Conservation (phyloP, 2,888 invertebrate genomes). For the Oegoconia quadripuncta region DNA sequence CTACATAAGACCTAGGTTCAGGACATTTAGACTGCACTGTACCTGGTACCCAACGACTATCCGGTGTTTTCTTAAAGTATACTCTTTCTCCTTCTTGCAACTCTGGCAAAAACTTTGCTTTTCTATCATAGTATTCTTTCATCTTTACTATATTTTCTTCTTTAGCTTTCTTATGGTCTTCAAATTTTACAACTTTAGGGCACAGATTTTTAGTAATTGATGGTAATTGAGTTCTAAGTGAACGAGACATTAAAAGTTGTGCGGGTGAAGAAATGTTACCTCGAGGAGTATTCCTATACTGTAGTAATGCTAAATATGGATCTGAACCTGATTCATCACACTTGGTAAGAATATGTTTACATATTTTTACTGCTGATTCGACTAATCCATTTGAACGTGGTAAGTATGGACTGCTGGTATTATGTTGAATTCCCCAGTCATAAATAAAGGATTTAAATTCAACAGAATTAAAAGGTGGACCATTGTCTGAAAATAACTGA, state of each 20-base stretch:
- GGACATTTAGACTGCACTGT: conserved; percentile 13
- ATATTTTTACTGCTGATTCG: conserved; percentile 16
- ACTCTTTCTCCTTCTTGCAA: conserved; percentile 15
- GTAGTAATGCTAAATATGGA: conserved; percentile 20
- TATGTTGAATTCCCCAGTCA: conserved; percentile 17
- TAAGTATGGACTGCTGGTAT: conserved; percentile 19
- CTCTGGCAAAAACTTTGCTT: conserved; percentile 10
- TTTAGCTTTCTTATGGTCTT: conserved; percentile 12
- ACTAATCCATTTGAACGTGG: conserved; percentile 20
- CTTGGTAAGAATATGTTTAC: conserved; percentile 17
- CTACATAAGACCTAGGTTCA: conserved; percentile 16
- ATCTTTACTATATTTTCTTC: conserved; percentile 10
- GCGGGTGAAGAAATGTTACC: conserved; percentile 22
- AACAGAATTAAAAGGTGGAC: no score
- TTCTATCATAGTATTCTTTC: conserved; percentile 15
- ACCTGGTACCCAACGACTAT: conserved; percentile 12
- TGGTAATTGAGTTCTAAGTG: conserved; percentile 20
- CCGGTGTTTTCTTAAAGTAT: conserved; percentile 16
- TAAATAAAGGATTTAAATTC: conserved; percentile 20
- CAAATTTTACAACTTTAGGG: conserved; percentile 9
- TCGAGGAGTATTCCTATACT: conserved; percentile 22
- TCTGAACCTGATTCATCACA: conserved; percentile 16
- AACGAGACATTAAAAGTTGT: conserved; percentile 21
- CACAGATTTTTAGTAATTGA: conserved; percentile 8
- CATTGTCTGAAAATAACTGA: no score